Evolutionary conservation across 2,888 invertebrate genomes (phyloP).

Genomic region (Napeogenes inachia): DNA sequence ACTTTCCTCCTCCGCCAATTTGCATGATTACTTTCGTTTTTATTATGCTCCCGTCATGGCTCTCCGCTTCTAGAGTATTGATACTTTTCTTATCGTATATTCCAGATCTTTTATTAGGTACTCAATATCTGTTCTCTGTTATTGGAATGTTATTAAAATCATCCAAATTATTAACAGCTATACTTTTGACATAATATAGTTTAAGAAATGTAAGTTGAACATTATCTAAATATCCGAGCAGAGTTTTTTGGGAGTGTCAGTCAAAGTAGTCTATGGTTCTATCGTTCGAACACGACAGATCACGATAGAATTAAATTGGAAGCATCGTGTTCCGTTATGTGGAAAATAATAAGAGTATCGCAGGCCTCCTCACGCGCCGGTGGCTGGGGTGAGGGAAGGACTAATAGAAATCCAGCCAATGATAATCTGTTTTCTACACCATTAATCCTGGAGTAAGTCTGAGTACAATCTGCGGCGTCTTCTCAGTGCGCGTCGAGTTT

Average conservation of each 20-base stretch:
- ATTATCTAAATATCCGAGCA: constrained; percentile 12
- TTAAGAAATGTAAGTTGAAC: too few species aligned
- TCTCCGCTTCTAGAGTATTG: constrained; percentile 34
- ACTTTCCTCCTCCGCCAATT: constrained; percentile 72
- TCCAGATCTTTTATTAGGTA: constrained; percentile 12
- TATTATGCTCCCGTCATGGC: constrained; percentile 61
- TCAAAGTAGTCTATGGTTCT: constrained; percentile 71
- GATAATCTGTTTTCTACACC: constrained; percentile 79
- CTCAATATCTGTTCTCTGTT: not conserved
- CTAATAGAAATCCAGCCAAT: constrained; percentile 77
- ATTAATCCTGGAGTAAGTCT: constrained; percentile 78
- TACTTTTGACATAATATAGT: too few species aligned
- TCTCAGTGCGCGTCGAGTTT: constrained; percentile 71
- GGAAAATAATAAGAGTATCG: constrained; percentile 77
- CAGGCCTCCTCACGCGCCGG: constrained; percentile 73
- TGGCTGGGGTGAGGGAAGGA: constrained; percentile 63
- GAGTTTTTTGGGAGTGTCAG: constrained; percentile 10
- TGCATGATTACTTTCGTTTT: constrained; percentile 78
- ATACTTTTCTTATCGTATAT: constrained; percentile 25
- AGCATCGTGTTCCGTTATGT: constrained; percentile 71
- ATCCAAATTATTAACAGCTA: too few species aligned
- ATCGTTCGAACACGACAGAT: constrained; percentile 74
- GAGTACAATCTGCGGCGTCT: constrained; percentile 75
- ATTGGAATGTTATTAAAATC: not conserved
- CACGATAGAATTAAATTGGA: constrained; percentile 77